These are phyloP conservation scores for Periophthalmus modestus DNA, from an alignment of 2,113 vertebrate genomes.

Conservation along the genomic window DNA sequence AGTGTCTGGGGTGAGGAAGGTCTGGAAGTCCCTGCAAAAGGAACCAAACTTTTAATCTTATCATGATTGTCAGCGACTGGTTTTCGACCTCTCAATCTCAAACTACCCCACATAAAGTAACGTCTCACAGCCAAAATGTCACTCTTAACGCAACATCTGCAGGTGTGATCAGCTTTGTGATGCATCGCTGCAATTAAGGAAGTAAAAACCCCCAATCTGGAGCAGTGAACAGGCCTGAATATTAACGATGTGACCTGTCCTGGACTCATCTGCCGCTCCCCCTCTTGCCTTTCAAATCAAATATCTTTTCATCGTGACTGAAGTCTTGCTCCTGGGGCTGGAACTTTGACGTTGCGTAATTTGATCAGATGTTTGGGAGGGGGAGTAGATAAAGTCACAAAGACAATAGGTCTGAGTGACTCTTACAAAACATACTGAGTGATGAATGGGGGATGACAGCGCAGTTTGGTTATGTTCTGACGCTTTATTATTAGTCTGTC, in stretches of 20 bases:
- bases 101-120: too few relatives aligned
- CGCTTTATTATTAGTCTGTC: too few relatives aligned
- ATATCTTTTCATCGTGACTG: slow-evolving; percentile 3
- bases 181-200: slow-evolving; percentile 43
- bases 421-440: slow-evolving; percentile 9
- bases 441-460: slow-evolving; percentile 1
- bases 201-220: slow-evolving; percentile 42
- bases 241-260: slow-evolving; percentile 33
- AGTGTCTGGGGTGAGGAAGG: too few relatives aligned
- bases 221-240: slow-evolving; percentile 35
- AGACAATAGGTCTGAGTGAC: slow-evolving; percentile 3
- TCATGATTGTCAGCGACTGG: not conserved
- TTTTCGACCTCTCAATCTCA: slow-evolving; percentile 57
- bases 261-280: slow-evolving; percentile 6
- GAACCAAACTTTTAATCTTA: not conserved
- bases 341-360: slow-evolving; percentile 10
- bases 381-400: not conserved
- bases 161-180: slow-evolving; percentile 35
- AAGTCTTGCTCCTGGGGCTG: slow-evolving; percentile 8
- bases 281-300: slow-evolving; percentile 25
- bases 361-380: slow-evolving; percentile 10
- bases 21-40: not conserved
- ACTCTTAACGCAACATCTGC: slow-evolving; percentile 28
- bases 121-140: slow-evolving; percentile 31
- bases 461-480: not conserved